Base-by-base conservation (phyloP, 2,113 vertebrate species). In the Otis tarda region DNA sequence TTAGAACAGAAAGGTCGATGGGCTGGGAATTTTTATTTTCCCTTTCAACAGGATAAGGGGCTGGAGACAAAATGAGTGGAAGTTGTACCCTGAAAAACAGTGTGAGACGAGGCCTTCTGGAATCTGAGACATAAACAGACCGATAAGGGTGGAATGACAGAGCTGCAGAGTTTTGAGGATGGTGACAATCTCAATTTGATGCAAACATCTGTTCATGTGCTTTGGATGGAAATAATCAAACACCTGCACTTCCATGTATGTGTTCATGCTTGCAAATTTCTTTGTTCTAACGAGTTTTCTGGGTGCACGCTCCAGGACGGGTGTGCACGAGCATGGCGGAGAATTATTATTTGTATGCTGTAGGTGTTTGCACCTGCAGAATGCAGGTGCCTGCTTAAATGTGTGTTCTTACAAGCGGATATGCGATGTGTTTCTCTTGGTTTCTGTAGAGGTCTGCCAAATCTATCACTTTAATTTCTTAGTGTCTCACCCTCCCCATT, bases 131-230 rank as follows among this genome's bases (percentile, higher is more conserved):
- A 84, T 65, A 80, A 92, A 68, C 83, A 91, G 61, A 35, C n/a
- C 3, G 5, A 6, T 83, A 61, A 76, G 53, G 35, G 80, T 71
- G 37, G 53, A 61, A 75, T 50, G 90, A 77, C 77, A 94, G 77
- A 91, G 31, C 76, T 93, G 77, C 53, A 47, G 69, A 95, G 87
- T 91, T 93, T 74, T 61, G 70, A 94, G 81, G 53, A 57, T 52
- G n/a, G 81, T 87, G 91, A 89, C 91, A 82, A 79, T 76, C 95
- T 67, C 81, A 82, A 3, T 91, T 78, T 91, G 89, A 87, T 84
- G 83, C 77, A 82, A 96, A 97, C 96, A 96, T 96, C 96, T 95
- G 92, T 89, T 97, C 53, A 1, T 61, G 73, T 83, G 53, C 83
- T 89, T 84, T 76, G 70, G 59, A 61, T 35, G 76, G 74, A 85